These are phyloP conservation scores for Oxystoma pomonae DNA, from an alignment of 2,888 invertebrate genomes.

Conservation along the genomic window DNA sequence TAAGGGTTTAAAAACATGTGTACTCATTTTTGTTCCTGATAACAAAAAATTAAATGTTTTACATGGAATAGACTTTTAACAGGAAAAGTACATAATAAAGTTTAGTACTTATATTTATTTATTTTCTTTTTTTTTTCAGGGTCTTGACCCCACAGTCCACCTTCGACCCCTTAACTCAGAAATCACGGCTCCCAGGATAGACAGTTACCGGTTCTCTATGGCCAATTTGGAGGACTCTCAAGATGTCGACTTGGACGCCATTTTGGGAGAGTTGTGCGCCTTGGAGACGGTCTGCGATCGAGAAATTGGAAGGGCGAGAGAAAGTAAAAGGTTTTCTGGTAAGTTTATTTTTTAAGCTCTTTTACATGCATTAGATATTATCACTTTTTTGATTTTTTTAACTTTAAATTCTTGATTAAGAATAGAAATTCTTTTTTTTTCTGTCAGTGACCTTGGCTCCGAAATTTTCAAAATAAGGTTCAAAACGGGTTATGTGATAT, in stretches of 20 bases:
- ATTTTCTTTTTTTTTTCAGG: slow-evolving; percentile 54
- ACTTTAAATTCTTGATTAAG: no score
- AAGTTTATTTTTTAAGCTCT: slow-evolving; percentile 20
- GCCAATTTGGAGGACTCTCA: slow-evolving; percentile 94
- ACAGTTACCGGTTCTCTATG: slow-evolving; percentile 92
- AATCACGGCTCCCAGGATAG: slow-evolving; percentile 78
- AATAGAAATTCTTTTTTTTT: no score
- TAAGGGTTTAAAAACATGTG: background rate
- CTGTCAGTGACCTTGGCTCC: no score
- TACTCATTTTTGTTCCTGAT: background rate
- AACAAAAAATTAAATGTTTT: background rate
- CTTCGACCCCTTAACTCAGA: slow-evolving; percentile 63
- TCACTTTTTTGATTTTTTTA: no score
- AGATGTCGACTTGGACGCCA: slow-evolving; percentile 95
- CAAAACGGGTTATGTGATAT: no score
- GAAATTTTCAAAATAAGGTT: no score
- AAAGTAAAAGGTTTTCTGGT: slow-evolving; percentile 46
- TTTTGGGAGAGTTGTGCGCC: slow-evolving; percentile 91
- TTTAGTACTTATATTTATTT: background rate
- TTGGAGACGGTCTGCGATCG: slow-evolving; percentile 70
- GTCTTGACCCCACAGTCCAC: slow-evolving; percentile 58
- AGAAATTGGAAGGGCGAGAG: slow-evolving; percentile 49
- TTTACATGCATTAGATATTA: no score
- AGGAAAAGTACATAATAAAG: background rate
- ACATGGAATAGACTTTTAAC: no score